Base-by-base conservation (phyloP, 2,888 invertebrate species). In the Hipparchia semele region DNA sequence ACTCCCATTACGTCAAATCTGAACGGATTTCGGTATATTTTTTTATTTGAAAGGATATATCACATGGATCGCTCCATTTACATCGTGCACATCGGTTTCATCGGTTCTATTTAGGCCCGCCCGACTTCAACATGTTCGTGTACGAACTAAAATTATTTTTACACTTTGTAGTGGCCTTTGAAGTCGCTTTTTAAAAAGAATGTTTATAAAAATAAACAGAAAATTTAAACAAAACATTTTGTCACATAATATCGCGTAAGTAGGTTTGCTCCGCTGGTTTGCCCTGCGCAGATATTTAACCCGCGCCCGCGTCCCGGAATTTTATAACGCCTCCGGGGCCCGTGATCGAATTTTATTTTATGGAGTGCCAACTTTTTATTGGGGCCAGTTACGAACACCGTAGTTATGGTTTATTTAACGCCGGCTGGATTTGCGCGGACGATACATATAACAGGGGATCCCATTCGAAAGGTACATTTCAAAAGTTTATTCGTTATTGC, bases 341-440 rank as follows among this genome's bases (percentile, higher is more conserved):
- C 82, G 82, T 82, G 86, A 89, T 87, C 88, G 85, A 89, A 89
- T 91, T 90, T 90, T 90, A 91, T 90, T 90, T 88, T 84, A 88
- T 83, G 84, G 82, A 88, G 85, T 87, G 86, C 82, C 83, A 86
- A 87, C 85, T 88, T 89, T 90, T 90, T 90, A 90, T 89, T 89
- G 85, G 77, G 80, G 75, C 82, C 84, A 84, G 85, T 87, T 86
- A 84, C 82, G 81, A 70, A 73, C 75, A 83, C 83, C 76, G 83
- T 85, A 87, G 88, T 89, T 91, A 91, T 91, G 87, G 89, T 90
- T 91, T 91, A 92, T 91, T 90, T 90, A 90, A 91, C 87, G 86
- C 83, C 83, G 79, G 77, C 79, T 83, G 87, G 89, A 91, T 91
- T 88, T 90, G 90, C 89, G 87, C 89, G 73, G 68, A 72, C 74